Conservation (phyloP, 2,797 vertebrate species). For the Darevskia mixta region DNA sequence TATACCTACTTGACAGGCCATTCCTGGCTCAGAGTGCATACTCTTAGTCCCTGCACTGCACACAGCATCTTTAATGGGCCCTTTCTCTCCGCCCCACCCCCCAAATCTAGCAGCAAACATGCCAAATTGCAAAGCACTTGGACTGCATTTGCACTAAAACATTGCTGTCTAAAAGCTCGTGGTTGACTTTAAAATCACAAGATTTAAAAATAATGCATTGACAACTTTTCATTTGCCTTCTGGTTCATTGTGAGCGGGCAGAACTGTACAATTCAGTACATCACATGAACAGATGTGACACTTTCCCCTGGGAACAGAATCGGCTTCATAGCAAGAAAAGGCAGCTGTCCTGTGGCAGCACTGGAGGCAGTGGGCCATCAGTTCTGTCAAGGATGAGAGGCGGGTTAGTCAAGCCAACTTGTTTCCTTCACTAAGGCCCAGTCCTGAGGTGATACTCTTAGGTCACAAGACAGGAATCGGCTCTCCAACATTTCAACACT, state of each 20-base stretch:
- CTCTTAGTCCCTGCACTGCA: neutral
- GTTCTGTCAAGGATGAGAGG: neutral
- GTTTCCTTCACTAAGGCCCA: neutral
- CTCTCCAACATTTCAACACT: neutral
- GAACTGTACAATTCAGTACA: constrained; percentile 9
- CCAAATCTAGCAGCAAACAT: neutral
- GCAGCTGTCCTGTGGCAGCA: constrained; percentile 27
- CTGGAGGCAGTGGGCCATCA: neutral
- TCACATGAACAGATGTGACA: constrained; percentile 37
- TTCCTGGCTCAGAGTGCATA: neutral
- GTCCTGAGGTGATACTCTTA: neutral
- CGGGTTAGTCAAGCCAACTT: neutral
- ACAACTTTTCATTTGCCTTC: constrained; percentile 20
- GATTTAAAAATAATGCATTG: neutral
- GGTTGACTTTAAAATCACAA: neutral
- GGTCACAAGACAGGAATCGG: neutral
- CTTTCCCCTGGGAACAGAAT: constrained; percentile 28
- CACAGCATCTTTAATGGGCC: neutral
- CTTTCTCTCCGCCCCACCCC: neutral
- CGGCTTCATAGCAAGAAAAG: constrained; percentile 2
- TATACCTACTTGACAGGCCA: neutral
- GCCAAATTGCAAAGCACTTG: neutral
- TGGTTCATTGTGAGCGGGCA: constrained; percentile 14
- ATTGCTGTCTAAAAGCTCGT: neutral
- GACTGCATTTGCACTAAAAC: neutral